Evolutionary conservation across 2,888 invertebrate genomes (phyloP).

Genomic region (Drosophila incognita): DNA sequence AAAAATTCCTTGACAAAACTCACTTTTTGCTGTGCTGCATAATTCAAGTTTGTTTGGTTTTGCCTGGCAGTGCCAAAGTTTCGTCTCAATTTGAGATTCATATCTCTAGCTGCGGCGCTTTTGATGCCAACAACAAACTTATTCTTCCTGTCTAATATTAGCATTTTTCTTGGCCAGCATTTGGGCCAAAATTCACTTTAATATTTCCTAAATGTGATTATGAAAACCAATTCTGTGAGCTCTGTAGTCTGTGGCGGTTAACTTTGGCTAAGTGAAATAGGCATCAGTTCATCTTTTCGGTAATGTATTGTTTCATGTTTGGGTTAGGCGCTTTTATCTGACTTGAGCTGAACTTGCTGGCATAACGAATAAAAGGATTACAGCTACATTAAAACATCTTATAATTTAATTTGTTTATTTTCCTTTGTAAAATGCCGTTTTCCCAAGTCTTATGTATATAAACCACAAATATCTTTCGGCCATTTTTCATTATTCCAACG

Average conservation of each 20-base stretch:
- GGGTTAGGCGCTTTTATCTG: slow-evolving; percentile 6
- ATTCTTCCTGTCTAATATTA: background rate
- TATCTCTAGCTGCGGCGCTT: slow-evolving; percentile 2
- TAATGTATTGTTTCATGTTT: background rate
- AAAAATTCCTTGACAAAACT: slow-evolving; percentile 52
- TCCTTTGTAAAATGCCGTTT: background rate
- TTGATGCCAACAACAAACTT: slow-evolving; percentile 5
- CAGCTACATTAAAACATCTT: background rate
- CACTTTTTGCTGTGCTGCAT: slow-evolving; percentile 34
- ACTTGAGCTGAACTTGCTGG: background rate
- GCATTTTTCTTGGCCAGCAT: slow-evolving; percentile 15
- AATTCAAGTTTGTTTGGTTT: slow-evolving; percentile 37
- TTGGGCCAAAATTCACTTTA: slow-evolving; percentile 10
- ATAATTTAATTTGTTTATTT: slow-evolving; percentile 8
- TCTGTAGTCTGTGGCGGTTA: background rate
- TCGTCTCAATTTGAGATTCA: slow-evolving; percentile 19
- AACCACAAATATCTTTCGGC: background rate
- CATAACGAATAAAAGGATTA: slow-evolving; percentile 14
- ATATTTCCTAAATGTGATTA: slow-evolving; percentile 18
- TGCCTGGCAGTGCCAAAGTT: slow-evolving; percentile 17
- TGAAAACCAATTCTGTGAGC: background rate
- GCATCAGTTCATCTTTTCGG: background rate
- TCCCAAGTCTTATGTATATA: background rate
- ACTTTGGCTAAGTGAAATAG: slow-evolving; percentile 11
- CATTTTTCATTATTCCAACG: slow-evolving; percentile 16